Conservation (phyloP, 2,113 vertebrate species). For the zebrafish (Danio rerio) region DNA sequence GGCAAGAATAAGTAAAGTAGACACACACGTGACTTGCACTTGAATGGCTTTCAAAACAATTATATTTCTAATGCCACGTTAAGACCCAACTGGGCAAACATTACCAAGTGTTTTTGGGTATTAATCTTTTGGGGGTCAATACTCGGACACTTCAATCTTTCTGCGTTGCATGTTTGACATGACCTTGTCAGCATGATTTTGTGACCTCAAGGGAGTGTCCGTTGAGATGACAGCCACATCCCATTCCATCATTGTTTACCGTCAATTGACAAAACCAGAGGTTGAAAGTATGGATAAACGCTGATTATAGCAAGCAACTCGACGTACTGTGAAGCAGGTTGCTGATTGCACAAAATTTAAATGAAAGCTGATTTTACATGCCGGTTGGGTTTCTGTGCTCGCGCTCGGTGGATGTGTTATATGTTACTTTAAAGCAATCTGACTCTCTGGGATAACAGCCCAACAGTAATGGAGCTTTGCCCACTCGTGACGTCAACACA, state of each 20-base stretch:
- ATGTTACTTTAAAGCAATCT: conserved; percentile 37
- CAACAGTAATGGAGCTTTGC: conserved; percentile 35
- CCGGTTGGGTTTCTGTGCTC: conserved; percentile 6
- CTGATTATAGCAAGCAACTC: not conserved
- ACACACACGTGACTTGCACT: not conserved
- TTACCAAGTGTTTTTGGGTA: conserved; percentile 8
- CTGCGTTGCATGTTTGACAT: conserved; percentile 8
- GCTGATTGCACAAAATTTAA: conserved; percentile 15
- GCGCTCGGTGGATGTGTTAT: conserved; percentile 21
- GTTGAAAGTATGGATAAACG: conserved; percentile 10
- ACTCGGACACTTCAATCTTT: not conserved
- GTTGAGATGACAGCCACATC: not conserved
- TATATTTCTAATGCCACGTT: not conserved
- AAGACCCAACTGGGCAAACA: not conserved
- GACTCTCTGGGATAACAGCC: conserved; percentile 40
- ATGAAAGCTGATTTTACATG: conserved; percentile 33
- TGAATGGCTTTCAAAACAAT: not conserved
- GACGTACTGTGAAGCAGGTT: conserved; percentile 1
- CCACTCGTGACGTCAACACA: conserved; percentile 31
- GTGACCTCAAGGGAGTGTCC: conserved; percentile 15
- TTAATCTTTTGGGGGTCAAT: conserved; percentile 4
- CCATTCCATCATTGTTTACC: not conserved
- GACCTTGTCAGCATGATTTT: conserved; percentile 41
- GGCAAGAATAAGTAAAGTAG: conserved; percentile 14
- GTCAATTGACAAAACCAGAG: conserved; percentile 16